Base-by-base conservation (phyloP, 2,888 invertebrate genomes). In the Folsomia candida region DNA sequence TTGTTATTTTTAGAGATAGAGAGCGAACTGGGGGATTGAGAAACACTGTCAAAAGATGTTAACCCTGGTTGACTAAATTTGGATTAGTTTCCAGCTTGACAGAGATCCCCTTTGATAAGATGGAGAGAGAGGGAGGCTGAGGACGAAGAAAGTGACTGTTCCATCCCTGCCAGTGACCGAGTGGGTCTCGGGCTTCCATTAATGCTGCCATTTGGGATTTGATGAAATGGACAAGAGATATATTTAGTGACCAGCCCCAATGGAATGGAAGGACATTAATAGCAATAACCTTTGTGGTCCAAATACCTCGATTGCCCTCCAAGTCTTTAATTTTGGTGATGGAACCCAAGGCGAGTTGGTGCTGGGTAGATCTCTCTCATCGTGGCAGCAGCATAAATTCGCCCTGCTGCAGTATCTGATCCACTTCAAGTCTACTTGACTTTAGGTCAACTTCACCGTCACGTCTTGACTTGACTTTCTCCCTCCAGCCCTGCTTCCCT, bases 141-240 rank as follows among this genome's bases (percentile, higher is more conserved):
- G 37, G 37, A 37, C 6, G 14, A 4, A 37, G 37, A 9, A 4
- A 4, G 14, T 37, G 4, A 14, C 6, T 9, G 4, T 14, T 14
- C 37, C 37, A 37, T 37, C 37, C 37, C 37, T 37, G 37, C 14
- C 37, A n/a, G n/a, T n/a, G n/a, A 9, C 37, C 37, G 4, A 37
- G 6, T 37, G 14, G n/a, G 37, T 37, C 37, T 37, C 37, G 37
- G 14, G 14, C 6, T 37, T 37, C 37, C 37, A 37, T 37, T 37
- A 57, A 22, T 57, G 57, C 24, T 22, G 20, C 57, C 57, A 20
- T 57, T 20, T 57, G 57, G 59, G 26, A 25, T 59, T 59, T 59
- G 59, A 59, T 20, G 59, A 14, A 59, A 59, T 59, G 59, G 59
- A 59, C 59, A 59, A 25, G 59, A 59, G 24, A 26, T 59, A 26